Evolutionary conservation across 2,797 vertebrate genomes (phyloP), one percentile per base, ranked within the genome.

Genomic region (Thalassophryne amazonica): DNA sequence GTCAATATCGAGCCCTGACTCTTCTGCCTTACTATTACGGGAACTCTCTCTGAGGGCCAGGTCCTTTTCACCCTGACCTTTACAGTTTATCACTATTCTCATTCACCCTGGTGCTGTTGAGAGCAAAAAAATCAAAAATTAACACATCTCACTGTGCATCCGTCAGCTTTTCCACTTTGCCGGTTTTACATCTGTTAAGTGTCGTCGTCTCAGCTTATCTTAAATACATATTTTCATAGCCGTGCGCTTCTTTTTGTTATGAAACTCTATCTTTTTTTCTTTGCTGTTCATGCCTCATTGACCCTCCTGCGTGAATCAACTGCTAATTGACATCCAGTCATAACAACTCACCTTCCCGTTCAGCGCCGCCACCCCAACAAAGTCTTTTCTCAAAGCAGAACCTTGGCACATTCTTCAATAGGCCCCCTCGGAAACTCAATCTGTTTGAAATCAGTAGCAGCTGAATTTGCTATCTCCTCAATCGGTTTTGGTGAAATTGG

Each of bases 241-340:
- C 59, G 69, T 75, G 56, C 64, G 73, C 59, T 60, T 65, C 69
- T 66, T 68, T n/a, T 79, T 89, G 79, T 88, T 89, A 84, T 88
- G 86, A 89, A 89, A 90, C 72, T 23, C 4, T 78, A 86, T 76
- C 77, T 54, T 72, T 69, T 55, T 53, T 46, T 48, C 36, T 56
- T 18, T 16, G 7, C 24, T 55, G 42, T 51, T 42, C 60, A 16
- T 59, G 71, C 80, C 69, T 85, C 52, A 13, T 63, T 79, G 84
- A 86, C 83, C 83, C 78, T 86, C 75, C 53, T 77, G 70, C 80
- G 78, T 83, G 81, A 88, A 90, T 85, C 81, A 86, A 80, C 87
- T 82, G 84, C 74, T 88, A 89, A 90, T 88, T 90, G 89, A 90
- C 89, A 89, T 86, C 80, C 82, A 91, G 90, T 89, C 89, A 91